These are phyloP conservation scores for Mareca penelope DNA, from an alignment of 2,797 vertebrate genomes.

Conservation along the genomic window DNA sequence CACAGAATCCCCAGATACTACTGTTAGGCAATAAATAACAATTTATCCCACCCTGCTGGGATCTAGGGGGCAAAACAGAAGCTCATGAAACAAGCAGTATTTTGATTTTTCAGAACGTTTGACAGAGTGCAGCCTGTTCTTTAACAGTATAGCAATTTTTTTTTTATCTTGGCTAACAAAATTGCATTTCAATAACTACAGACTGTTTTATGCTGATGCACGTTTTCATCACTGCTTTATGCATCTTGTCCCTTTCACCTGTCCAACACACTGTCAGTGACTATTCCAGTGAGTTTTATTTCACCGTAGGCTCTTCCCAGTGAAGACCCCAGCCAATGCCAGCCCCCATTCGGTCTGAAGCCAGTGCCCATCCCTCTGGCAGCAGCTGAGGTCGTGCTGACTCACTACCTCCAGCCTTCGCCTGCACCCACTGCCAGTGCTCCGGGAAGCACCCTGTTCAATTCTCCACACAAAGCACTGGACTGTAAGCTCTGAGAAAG, in stretches of 20 bases:
- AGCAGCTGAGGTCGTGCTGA: slow-evolving; percentile 57
- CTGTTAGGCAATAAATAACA: background rate
- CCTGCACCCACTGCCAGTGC: background rate
- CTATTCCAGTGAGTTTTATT: background rate
- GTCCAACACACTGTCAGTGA: background rate
- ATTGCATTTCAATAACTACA: background rate
- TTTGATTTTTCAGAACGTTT: background rate
- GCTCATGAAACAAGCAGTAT: background rate
- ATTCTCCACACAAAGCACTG: background rate
- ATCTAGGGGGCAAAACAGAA: background rate
- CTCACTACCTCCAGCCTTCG: slow-evolving; percentile 53
- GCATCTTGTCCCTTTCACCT: background rate
- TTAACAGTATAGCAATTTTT: background rate
- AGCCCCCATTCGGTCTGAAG: background rate
- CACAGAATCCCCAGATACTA: background rate
- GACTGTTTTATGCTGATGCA: background rate
- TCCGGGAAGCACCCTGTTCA: background rate
- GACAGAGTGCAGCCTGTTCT: fast-evolving
- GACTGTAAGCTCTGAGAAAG: slow-evolving; percentile 6
- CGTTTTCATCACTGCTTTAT: background rate
- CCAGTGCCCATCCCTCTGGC: background rate
- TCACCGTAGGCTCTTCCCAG: background rate
- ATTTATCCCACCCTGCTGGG: background rate
- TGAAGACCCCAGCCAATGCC: background rate
- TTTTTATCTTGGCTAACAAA: background rate